Evolutionary conservation across 2,113 vertebrate species (phyloP).

Genomic region (Crotalus viridis): DNA sequence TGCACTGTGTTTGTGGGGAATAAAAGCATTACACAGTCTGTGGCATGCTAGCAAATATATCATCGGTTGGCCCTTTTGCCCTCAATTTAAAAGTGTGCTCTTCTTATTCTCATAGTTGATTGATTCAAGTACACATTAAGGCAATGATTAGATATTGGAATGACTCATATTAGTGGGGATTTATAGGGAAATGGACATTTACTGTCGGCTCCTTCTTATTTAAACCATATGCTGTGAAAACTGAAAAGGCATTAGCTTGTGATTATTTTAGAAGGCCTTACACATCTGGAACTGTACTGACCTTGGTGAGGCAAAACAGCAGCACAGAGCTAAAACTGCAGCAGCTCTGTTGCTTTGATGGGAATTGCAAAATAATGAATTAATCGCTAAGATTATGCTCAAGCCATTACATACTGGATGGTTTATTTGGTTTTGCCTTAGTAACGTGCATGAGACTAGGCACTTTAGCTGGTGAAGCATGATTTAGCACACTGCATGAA

Average conservation of each 20-base stretch:
- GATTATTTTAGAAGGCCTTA: background rate
- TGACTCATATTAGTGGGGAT: background rate
- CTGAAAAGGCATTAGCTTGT: background rate
- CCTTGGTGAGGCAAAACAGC: background rate
- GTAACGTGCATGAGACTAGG: too few relatives aligned
- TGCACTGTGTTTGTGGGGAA: conserved; percentile 26
- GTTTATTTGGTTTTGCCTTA: background rate
- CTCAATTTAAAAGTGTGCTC: conserved; percentile 50
- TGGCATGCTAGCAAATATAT: conserved; percentile 7
- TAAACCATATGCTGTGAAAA: background rate
- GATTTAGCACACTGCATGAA: background rate
- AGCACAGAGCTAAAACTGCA: background rate
- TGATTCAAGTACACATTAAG: background rate
- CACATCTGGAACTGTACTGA: background rate
- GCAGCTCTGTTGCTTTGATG: background rate
- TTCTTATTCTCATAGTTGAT: conserved; percentile 20
- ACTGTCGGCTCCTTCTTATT: background rate
- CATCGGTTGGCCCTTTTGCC: conserved; percentile 45
- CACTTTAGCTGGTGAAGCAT: background rate
- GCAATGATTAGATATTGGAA: background rate
- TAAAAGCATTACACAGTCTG: conserved; percentile 37
- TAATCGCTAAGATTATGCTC: background rate
- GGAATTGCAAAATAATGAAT: background rate
- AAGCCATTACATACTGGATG: background rate
- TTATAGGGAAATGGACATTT: background rate